Base-by-base conservation (phyloP, 2,888 invertebrate species). In the Macrosiphum euphorbiae region DNA sequence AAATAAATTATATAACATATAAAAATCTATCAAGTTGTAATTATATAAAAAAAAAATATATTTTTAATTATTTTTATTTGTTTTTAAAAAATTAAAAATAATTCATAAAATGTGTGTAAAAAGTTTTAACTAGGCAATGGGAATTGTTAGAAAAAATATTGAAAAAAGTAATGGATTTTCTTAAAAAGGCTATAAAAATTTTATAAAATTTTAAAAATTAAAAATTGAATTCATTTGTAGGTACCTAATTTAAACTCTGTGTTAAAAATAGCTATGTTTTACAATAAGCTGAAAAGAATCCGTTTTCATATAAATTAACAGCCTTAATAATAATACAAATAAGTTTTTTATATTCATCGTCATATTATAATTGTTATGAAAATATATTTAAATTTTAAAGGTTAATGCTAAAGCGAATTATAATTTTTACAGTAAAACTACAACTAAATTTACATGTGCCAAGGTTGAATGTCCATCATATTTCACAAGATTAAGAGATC, bases 391-490 rank as follows among this genome's bases (percentile, higher is more conserved):
- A 28, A 86, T 44, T 86, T 41, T 44, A 47, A 47, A 47, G 4
- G 0, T 3, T 44, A 78, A 41, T 78, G 24, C 20, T 35, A 35
- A 78, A 35, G 8, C 20, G 20, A 78, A 28, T 78, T 58, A 26
- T 8, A 8, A 44, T 89, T 35, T 78, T 89, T 89, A 58, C 41
- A 93, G 92, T 26, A 47, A 58, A 20, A 90, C 90, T 24, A 41
- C 35, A 28, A 94, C 93, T 20, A 58, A 90, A 90, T 94, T 94
- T 28, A 58, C 47, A 61, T 94, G 93, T 8, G 93, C 93, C 85
- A 85, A 86, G 41, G 90, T 94, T 41, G 93, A 94, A 94, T 94
- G 93, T 20, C 93, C 93, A 41, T 85, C 90, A 61, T 52, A n/a
- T 20, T 94, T 94, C 86, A 50, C 28, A 47, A 47, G 13, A 26